Evolutionary conservation across 1,140 invertebrate species (phyloP), one percentile per base, ranked within the genome.

Genomic region (Ceratina japonica): DNA sequence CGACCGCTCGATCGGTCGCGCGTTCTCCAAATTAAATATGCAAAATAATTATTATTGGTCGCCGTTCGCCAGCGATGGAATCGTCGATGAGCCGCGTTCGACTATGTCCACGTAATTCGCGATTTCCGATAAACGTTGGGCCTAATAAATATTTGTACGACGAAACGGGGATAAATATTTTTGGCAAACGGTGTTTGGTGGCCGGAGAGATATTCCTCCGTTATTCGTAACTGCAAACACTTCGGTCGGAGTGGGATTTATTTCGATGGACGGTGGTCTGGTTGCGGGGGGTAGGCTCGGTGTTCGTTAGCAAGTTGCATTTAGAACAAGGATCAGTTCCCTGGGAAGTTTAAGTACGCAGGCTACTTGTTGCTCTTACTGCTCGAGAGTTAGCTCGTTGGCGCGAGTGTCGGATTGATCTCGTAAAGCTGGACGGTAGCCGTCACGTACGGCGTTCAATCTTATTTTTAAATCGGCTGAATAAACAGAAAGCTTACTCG

Each of bases 301-400:
- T 24, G 22, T 78, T 27, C 27, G 20, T 22, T 20, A 31, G 1
- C 71, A 22, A 49, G 51, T 18, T 22, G 52, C 64, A 51, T 59
- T 80, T 73, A 68, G 52, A 59, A 65, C 51, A 80, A 72, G 72
- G 58, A 71, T 83, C 66, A 62, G 65, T 24, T 83, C 58, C 20
- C 27, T 12, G 44, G 37, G 65, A 71, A 79, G 37, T 44, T 66
- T 2, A n/a, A 78, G 66, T 44, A 37, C 56, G 44, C 65, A 75
- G 84, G 44, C 70, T 78, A 85, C 82, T 85, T 84, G 79, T 84
- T 85, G 82, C 82, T 84, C 59, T 22, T 13, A n/a, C n/a, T 31
- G 16, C 70, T 61, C 54, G 44, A 69, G 54, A 80, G 73, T 76
- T 66, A 20, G n/a, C 18, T 16, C 56, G 54, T 80, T 85, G 56